Evolutionary conservation across 2,888 invertebrate genomes (phyloP), one percentile per base, ranked within the genome.

Genomic region (Papilio gigon): DNA sequence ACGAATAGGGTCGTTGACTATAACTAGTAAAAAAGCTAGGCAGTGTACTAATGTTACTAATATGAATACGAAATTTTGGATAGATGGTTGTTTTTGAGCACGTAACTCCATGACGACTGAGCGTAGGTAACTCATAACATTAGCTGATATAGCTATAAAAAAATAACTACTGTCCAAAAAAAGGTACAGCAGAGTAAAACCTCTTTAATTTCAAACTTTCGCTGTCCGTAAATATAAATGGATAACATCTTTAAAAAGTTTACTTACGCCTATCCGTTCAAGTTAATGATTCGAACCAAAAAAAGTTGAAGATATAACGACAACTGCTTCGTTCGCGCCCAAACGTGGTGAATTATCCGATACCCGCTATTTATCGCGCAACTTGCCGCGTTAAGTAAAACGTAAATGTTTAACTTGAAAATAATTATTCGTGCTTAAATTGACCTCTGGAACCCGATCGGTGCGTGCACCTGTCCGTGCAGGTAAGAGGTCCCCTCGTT

Each of bases 261-360:
- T 58, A 35, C 30, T 8, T 12, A 35, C 58, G 12, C 9, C 53
- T 17, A 50, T 53, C 50, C 17, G 35, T 53, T 56, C 40, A 42
- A n/a, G 42, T 65, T 58, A 65, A 50, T 27, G 27, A 60, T 40
- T 40, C 37, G 30, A 17, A 17, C 50, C 50, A 67, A 40, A 67
- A 50, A 59, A 60, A 59, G 22, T 17, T 35, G 47, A 59, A 25
- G 25, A 35, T 47, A 60, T 66, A 37, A 60, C 47, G 66, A 60
- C n/a, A 66, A 66, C 59, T 11, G 25, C 60, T 6, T 35, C 40
- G 11, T 62, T 67, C 62, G 30, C 67, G 42, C 67, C 67, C 56
- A 67, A 30, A 67, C 4, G 56, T 67, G 67, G 62, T 67, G 53
- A 67, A 67, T 67, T 56, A 67, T 42, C 35, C 37, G 35, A 40